Conservation (phyloP, 2,113 vertebrate species). For the Myotis lucifugus region DNA sequence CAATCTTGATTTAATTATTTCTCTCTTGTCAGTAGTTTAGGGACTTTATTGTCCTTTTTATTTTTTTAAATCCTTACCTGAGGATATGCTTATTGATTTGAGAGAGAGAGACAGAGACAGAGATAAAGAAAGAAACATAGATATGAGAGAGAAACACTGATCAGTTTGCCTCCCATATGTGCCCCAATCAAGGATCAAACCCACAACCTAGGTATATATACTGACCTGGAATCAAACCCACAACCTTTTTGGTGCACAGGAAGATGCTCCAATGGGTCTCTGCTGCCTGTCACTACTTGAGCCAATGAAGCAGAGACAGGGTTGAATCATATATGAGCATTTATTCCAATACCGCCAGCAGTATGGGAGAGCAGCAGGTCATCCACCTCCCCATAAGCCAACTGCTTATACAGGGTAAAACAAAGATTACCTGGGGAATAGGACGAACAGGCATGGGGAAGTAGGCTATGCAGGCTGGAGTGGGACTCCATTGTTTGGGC, state of each 20-base stretch:
- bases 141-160: not conserved
- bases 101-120: not conserved
- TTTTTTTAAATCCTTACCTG: not conserved
- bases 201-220: not conserved
- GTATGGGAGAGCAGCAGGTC: no score
- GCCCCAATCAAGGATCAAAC: not conserved
- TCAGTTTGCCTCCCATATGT: not conserved
- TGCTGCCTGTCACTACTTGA: no score
- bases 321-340: no score
- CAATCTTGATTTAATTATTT: not conserved
- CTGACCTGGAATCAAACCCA: not conserved
- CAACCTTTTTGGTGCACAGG: not conserved
- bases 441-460: no score
- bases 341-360: no score
- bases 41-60: not conserved
- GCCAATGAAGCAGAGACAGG: no score
- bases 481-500: no score
- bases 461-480: no score
- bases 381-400: no score
- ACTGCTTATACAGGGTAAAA: no score
- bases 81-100: not conserved
- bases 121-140: not conserved
- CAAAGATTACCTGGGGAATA: no score
- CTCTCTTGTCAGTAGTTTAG: not conserved
- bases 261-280: not conserved